Evolutionary conservation across 2,797 vertebrate genomes (phyloP), one percentile per base, ranked within the genome.

Genomic region (Scomberomorus guttatus): DNA sequence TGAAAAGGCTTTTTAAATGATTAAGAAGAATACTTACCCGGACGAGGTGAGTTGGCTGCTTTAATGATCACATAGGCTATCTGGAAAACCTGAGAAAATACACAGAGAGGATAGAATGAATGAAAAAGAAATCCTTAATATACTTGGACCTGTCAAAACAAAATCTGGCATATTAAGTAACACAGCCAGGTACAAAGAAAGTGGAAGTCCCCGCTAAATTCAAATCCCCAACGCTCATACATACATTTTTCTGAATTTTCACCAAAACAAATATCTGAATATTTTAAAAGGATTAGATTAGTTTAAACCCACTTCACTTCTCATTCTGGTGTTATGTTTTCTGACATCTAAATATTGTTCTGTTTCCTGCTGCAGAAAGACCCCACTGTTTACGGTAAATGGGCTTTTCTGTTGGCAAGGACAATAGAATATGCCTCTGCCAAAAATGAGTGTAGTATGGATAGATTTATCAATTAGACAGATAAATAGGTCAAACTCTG

Each of bases 51-150:
- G 91, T 99, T 99, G 12, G 98, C 98, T 63, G 98, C 97, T 89
- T 99, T 99, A 76, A 99, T 73, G 42, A 99, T 99, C 78, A 99
- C 92, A 56, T 99, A 99, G 0, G 98, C 98, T 17, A 99, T 96
- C 94, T 99, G 98, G 90, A 99, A 99, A 85, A 98, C 91, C 98
- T 99, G 73, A 50, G 4, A 80, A 80, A 71, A 71, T 25, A 66
- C 15, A 89, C 13, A 80, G 27, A 90, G 24, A 58, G 55, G 15
- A 50, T 0, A 12, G 9, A 58, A 27, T 15, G 1, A 54, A n/a
- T 63, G 12, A 32, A 60, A 56, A 48, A 17, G 12, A 3, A 12
- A 61, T 8, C 27, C 46, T 0, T 24, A 25, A 50, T 2, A 25
- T 42, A 10, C 11, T 62, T 50, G 3, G 5, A 48, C 10, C 22